These are phyloP conservation scores for Grallaria varia DNA, from an alignment of 2,113 vertebrate species.

Conservation along the genomic window DNA sequence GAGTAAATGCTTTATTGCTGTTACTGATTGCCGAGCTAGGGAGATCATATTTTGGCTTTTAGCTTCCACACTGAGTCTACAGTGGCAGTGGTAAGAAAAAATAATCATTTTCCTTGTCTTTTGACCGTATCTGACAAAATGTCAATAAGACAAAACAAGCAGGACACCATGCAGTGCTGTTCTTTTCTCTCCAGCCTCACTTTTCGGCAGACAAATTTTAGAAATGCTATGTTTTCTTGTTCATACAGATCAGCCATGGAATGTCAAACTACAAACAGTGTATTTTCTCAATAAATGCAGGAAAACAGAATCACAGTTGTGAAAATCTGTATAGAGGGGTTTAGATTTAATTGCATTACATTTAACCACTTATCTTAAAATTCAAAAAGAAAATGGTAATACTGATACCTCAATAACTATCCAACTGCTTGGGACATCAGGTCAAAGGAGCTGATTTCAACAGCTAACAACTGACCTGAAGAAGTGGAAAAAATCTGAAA, in stretches of 20 bases:
- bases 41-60: neutral
- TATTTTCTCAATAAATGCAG: neutral
- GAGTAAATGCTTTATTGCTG: neutral
- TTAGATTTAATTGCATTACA: neutral
- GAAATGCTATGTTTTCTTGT: neutral
- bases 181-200: neutral
- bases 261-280: neutral
- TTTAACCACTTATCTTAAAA: neutral
- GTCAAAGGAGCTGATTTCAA: neutral
- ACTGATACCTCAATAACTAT: neutral
- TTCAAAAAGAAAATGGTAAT: neutral
- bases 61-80: neutral
- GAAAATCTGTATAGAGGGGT: neutral
- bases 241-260: neutral
- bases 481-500: neutral
- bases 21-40: slow-evolving; percentile 25
- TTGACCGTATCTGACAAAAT: slow-evolving; percentile 16
- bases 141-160: slow-evolving; percentile 6
- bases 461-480: neutral
- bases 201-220: neutral
- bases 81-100: neutral
- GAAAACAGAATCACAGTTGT: neutral
- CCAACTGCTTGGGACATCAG: neutral
- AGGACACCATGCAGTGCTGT: neutral
- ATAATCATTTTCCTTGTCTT: slow-evolving; percentile 20